Conservation (phyloP, 2,113 vertebrate genomes). For the Cettia cetti region DNA sequence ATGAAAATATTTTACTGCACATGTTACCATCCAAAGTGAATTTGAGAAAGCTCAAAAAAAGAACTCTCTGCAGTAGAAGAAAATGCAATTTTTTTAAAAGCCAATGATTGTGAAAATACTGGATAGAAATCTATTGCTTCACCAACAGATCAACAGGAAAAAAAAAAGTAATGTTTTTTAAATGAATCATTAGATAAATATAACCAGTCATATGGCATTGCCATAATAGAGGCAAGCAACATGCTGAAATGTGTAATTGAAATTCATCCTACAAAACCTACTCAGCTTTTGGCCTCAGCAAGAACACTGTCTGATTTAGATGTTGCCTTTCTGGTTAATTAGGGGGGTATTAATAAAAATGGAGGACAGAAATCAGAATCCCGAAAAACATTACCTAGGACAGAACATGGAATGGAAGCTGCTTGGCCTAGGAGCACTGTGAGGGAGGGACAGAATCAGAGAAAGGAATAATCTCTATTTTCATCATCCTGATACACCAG, state of each 20-base stretch:
- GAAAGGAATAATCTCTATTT: neutral
- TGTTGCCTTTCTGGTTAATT: neutral
- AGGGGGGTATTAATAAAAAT: accelerated
- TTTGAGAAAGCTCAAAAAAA: neutral
- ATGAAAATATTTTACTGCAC: neutral
- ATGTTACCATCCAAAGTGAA: neutral
- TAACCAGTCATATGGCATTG: neutral
- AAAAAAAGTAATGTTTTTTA: neutral
- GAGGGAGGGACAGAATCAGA: neutral
- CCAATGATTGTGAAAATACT: neutral
- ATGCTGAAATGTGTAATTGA: neutral
- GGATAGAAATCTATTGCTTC: neutral
- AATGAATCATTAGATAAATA: neutral
- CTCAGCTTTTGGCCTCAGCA: neutral
- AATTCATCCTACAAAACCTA: neutral
- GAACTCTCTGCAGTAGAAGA: neutral
- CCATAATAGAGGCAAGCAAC: neutral
- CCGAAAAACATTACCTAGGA: neutral
- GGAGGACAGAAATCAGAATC: neutral
- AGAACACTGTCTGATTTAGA: neutral
- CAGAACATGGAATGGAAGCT: neutral
- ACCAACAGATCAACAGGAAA: neutral
- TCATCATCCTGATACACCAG: neutral
- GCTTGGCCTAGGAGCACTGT: accelerated
- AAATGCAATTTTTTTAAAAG: neutral